Conservation (phyloP, 2,113 vertebrate species). For the Phalacrocorax aristotelis region DNA sequence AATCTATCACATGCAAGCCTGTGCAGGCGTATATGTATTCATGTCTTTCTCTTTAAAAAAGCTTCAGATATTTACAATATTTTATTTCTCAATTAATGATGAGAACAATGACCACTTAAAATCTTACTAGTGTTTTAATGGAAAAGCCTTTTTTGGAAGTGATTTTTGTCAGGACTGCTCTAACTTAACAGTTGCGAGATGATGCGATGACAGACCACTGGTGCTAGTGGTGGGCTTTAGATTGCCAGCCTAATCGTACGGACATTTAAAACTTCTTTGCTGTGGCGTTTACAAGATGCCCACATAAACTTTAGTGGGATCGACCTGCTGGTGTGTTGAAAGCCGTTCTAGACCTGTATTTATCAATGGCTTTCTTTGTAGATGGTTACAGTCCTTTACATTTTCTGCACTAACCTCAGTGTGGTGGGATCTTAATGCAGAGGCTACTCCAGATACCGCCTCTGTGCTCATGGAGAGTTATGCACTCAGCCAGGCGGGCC, state of each 20-base stretch:
- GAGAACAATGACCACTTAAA: background rate
- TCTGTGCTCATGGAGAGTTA: background rate
- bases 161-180: background rate
- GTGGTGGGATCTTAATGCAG: background rate
- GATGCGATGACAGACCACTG: background rate
- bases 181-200: background rate
- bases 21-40: fast-evolving
- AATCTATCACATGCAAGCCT: background rate
- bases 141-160: background rate
- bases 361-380: background rate
- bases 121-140: background rate
- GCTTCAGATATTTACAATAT: background rate
- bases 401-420: background rate
- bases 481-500: background rate
- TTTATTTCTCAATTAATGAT: background rate
- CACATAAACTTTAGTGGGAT: background rate
- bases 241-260: background rate
- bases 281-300: background rate
- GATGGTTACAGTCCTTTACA: background rate
- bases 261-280: background rate
- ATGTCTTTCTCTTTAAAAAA: background rate
- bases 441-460: background rate
- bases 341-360: background rate
- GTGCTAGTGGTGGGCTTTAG: background rate
- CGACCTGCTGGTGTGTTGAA: background rate